Base-by-base conservation (phyloP, 1,140 invertebrate genomes). In the Holotrichia oblita region DNA sequence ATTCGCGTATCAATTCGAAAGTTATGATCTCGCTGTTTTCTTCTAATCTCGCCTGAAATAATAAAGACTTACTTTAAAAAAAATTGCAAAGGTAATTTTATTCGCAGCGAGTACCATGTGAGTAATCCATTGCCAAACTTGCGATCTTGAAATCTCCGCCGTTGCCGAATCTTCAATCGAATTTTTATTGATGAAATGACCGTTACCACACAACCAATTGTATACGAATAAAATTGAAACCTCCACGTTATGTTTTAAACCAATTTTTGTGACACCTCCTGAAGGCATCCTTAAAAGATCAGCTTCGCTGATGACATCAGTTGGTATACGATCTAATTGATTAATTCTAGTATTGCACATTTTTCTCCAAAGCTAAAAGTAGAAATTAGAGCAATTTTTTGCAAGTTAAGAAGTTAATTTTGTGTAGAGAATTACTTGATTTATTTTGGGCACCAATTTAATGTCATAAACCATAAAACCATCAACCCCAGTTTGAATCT, bases 51-150 rank as follows among this genome's bases (percentile, higher is more conserved):
- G 81, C 83, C 75, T 83, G 59, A 81, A 84, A 72, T 80, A 27
- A 6, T n/a, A 74, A 40, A 41, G 9, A 40, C 9, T 40, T 73
- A 81, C 69, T 75, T 55, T 41, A 64, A 22, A 76, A 69, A 64
- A 64, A 17, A 64, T 27, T 74, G 64, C 0, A 77, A 59, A 59
- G 72, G 44, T 75, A 61, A 77, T n/a, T 0, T 55, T 55, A 55
- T 55, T 55, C 0, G 6, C 3, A n/a, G 22, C 9, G 48, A 17
- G 22, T 83, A 91, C 92, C 81, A 88, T 85, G 82, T 93, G 92
- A 78, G 89, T 86, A 77, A 94, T 91, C 92, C 93, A 94, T 84
- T 94, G 93, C 93, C 93, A 94, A 42, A 94, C 89, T 87, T 94
- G 91, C 12, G 89, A 90, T 64, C 93, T 88, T 3, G 91, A 93